phyloP scores from a whole-genome alignment of 92 coral and sea anemone species.

The Epizoanthus stellaris region DNA sequence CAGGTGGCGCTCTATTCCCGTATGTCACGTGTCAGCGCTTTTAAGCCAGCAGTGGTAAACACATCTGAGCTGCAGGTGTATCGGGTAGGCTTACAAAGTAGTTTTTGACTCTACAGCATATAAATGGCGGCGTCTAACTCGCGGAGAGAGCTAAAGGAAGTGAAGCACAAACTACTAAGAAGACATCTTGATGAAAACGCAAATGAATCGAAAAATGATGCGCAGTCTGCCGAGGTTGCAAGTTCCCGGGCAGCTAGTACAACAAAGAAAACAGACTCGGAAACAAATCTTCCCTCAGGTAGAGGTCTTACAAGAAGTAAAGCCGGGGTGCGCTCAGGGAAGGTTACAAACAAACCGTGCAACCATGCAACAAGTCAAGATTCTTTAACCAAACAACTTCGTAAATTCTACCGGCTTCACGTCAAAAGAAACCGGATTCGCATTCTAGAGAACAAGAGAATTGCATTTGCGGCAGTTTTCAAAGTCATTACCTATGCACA shows the following conservation, averaged over 20 bases:
- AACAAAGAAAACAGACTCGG: background rate
- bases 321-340: background rate
- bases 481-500: slow-evolving; percentile 76
- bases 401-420: slow-evolving; percentile 62
- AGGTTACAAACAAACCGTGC: background rate
- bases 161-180: background rate
- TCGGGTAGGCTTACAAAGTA: too few relatives aligned
- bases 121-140: background rate
- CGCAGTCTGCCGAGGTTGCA: background rate
- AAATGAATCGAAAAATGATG: background rate
- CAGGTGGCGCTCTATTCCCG: background rate
- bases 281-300: background rate
- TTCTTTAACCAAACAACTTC: slow-evolving; percentile 65
- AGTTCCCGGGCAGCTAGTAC: background rate
- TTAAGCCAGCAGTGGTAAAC: background rate
- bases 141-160: background rate
- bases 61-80: background rate
- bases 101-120: background rate
- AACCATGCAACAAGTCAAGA: background rate
- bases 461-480: slow-evolving; percentile 75
- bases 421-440: slow-evolving; percentile 50
- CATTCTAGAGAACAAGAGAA: slow-evolving; percentile 61
- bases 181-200: slow-evolving; percentile 12
- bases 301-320: background rate
- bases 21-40: background rate